phyloP scores from a whole-genome alignment of 2,113 vertebrate genomes.

The Hyaena hyaena region DNA sequence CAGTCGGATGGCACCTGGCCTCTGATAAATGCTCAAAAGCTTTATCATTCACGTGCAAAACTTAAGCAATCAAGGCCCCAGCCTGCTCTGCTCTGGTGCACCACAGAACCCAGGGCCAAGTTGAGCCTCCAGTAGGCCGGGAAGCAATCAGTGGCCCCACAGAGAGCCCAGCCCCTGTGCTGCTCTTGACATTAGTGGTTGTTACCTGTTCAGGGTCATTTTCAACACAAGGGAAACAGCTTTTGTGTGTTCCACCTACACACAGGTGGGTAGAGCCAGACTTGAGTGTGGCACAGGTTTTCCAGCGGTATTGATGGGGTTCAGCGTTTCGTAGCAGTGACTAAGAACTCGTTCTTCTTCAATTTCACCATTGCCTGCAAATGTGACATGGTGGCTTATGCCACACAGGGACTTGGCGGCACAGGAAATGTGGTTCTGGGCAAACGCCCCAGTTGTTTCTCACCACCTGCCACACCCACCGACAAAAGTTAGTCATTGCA shows the following conservation, averaged over 20 bases:
- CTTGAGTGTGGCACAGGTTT: not conserved
- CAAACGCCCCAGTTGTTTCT: not conserved
- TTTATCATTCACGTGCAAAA: not conserved
- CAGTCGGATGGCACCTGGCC: not conserved
- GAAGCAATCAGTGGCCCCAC: not conserved
- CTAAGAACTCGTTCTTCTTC: not conserved
- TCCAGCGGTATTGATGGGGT: rapidly evolving
- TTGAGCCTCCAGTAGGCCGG: not conserved
- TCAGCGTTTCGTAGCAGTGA: not conserved
- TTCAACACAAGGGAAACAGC: not conserved
- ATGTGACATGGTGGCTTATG: not conserved
- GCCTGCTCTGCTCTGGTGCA: not conserved
- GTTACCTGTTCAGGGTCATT: not conserved
- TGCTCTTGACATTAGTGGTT: rapidly evolving
- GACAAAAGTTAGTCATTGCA: not conserved
- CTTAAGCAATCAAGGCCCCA: not conserved
- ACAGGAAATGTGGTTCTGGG: not conserved
- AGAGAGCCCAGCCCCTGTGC: not conserved
- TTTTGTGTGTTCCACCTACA: not conserved
- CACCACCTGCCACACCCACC: not conserved
- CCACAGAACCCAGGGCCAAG: not conserved
- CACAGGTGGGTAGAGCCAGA: not conserved
- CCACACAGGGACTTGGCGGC: not conserved
- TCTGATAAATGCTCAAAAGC: conserved; percentile 24
- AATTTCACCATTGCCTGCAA: not conserved